phyloP scores from a whole-genome alignment of 2,113 vertebrate genomes.

The Trogon surrucura region DNA sequence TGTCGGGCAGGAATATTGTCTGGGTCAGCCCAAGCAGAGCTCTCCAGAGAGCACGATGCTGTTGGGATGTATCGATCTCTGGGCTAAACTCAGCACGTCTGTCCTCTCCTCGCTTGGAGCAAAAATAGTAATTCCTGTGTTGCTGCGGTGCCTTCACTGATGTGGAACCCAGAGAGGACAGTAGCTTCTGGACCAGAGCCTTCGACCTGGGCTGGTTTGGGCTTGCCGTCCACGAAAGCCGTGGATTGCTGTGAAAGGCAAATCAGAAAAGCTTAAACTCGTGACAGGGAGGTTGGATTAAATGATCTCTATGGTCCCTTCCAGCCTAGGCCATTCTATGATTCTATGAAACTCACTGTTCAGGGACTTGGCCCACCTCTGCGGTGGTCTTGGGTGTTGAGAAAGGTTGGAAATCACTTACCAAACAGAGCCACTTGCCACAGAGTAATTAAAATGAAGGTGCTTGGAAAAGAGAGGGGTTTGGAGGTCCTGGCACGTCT shows the following conservation, averaged over 20 bases:
- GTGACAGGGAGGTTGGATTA: too few relatives aligned
- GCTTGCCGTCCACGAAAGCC: rapidly evolving
- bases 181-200: not conserved
- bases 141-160: not conserved
- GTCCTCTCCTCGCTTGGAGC: not conserved
- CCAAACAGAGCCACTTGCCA: not conserved
- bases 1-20: not conserved
- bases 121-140: not conserved
- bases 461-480: not conserved
- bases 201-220: not conserved
- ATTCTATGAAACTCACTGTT: not conserved
- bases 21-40: not conserved
- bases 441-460: not conserved
- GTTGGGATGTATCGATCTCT: not conserved
- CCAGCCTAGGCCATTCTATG: too few relatives aligned
- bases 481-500: not conserved
- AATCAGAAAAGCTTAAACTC: not conserved
- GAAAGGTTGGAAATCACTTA: not conserved
- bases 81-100: not conserved
- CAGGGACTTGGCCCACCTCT: not conserved
- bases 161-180: not conserved
- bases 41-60: not conserved
- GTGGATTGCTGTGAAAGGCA: not conserved
- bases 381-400: not conserved
- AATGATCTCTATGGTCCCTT: too few relatives aligned